phyloP scores from a whole-genome alignment of 2,888 invertebrate species.

The Lasioglossum zephyrum region DNA sequence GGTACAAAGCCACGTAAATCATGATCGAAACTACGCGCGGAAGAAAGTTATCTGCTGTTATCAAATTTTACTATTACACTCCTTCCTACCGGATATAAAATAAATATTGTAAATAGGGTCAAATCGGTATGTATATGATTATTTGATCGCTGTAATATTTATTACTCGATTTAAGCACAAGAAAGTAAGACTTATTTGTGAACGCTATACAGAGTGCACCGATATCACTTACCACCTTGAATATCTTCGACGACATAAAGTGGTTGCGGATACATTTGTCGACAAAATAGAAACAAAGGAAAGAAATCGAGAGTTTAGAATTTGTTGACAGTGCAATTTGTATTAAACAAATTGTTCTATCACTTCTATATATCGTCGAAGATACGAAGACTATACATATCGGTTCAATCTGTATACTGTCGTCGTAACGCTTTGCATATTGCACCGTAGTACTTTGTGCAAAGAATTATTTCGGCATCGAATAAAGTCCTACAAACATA shows the following conservation, averaged over 20 bases:
- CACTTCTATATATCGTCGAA: not conserved
- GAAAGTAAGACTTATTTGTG: constrained; percentile 38
- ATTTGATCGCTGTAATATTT: constrained; percentile 37
- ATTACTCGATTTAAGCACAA: constrained; percentile 40
- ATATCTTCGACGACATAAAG: constrained; percentile 5
- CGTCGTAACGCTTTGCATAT: constrained; percentile 48
- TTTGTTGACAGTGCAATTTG: not conserved
- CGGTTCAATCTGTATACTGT: constrained; percentile 15
- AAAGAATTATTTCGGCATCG: constrained; percentile 44
- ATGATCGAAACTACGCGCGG: not conserved
- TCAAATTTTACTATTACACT: constrained; percentile 1
- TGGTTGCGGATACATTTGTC: not conserved
- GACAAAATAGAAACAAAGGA: not conserved
- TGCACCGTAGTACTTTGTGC: constrained; percentile 43
- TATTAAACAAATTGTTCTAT: not conserved
- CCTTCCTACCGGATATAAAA: constrained; percentile 22
- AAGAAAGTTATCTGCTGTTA: constrained; percentile 7
- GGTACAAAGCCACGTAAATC: constrained; percentile 21
- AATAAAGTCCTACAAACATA: constrained; percentile 44
- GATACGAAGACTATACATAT: not conserved
- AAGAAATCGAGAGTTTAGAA: not conserved
- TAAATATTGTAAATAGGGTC: constrained; percentile 28
- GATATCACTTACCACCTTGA: not conserved
- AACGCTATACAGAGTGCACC: constrained; percentile 17
- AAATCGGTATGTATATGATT: constrained; percentile 18